Conservation (phyloP, 2,113 vertebrate species). For the Ctenomys sociabilis region DNA sequence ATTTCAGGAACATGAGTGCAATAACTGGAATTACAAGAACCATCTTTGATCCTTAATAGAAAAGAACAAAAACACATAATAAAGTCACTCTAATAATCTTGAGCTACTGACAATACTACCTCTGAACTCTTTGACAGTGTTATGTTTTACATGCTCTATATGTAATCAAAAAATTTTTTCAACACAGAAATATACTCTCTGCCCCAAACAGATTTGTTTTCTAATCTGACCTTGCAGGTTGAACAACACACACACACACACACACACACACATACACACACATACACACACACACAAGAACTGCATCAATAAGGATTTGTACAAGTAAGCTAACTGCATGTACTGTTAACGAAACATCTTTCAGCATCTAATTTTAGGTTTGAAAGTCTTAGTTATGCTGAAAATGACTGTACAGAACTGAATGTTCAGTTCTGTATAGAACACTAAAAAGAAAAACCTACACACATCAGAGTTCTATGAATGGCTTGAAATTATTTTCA, state of each 20-base stretch:
- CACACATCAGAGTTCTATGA: background rate
- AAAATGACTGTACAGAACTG: background rate
- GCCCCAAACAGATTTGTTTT: background rate
- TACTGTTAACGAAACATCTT: background rate
- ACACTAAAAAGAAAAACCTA: background rate
- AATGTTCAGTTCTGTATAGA: background rate
- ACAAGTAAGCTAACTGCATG: background rate
- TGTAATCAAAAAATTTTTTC: constrained; percentile 12
- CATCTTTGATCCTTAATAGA: background rate
- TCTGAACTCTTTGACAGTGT: background rate
- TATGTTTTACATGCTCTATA: background rate
- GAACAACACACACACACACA: background rate
- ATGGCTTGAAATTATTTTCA: no score
- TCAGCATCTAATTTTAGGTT: background rate
- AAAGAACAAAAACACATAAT: background rate
- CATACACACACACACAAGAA: background rate
- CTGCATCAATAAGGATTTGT: background rate
- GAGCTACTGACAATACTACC: background rate
- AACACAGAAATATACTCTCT: background rate
- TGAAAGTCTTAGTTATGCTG: background rate
- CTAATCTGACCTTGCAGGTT: background rate
- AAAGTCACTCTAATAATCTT: background rate
- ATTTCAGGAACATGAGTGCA: background rate
- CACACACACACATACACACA: background rate
- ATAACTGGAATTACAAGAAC: background rate